A percentile compares a stretch with the other conserved stretches of the same genome.
Conservation (phyloP, 2,888 invertebrate genomes). For the Apodemia hepburni region DNA sequence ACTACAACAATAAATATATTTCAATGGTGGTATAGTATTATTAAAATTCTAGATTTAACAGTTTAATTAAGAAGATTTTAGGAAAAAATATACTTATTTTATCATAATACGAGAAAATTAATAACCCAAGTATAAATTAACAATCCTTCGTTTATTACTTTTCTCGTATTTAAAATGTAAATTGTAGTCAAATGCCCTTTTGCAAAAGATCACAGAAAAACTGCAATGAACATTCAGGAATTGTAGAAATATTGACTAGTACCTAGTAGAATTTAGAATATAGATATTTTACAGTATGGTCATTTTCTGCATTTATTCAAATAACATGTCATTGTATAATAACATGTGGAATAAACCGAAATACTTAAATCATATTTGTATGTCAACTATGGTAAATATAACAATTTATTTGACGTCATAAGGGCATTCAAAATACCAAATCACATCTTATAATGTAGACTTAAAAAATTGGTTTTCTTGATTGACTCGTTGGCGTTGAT, state of each 20-base stretch:
- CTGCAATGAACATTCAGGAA: background rate
- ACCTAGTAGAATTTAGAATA: background rate
- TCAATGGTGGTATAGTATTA: background rate
- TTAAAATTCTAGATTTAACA: background rate
- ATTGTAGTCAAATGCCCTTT: background rate
- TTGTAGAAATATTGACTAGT: background rate
- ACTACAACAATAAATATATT: background rate
- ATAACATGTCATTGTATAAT: conserved; percentile 55
- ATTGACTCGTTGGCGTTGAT: conserved; percentile 49
- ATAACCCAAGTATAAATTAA: background rate
- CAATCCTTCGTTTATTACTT: background rate
- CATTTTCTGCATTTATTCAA: conserved; percentile 73
- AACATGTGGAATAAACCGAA: conserved; percentile 18
- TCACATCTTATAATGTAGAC: conserved; percentile 18
- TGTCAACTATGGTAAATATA: conserved; percentile 16
- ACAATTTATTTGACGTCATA: conserved; percentile 21
- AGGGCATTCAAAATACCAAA: conserved; percentile 35
- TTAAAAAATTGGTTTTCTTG: conserved; percentile 39
- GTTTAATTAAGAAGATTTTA: too few species aligned
- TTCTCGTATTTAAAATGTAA: background rate
- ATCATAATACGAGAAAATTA: too few species aligned
- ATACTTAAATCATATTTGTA: conserved; percentile 17
- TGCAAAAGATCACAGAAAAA: background rate
- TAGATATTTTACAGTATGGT: conserved; percentile 52
- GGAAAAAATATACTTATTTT: too few species aligned